Conservation (phyloP, 2,888 invertebrate species). For the Tetropium fuscum region DNA sequence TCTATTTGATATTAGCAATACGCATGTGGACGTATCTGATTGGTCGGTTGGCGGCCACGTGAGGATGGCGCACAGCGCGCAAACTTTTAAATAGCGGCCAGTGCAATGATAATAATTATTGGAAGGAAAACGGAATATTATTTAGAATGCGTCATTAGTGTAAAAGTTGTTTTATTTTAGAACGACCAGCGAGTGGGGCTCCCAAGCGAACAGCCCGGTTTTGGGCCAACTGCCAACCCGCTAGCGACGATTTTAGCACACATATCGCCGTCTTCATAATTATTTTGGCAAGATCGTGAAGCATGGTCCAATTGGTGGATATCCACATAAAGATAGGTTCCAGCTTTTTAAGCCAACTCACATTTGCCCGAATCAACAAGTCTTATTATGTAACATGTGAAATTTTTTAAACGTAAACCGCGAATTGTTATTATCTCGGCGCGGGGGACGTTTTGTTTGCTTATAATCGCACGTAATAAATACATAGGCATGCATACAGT, state of each 20-base stretch:
- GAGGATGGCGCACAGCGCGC: conserved; percentile 38
- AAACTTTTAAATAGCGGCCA: conserved; percentile 42
- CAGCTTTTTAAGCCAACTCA: neutral
- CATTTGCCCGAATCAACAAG: conserved; percentile 3
- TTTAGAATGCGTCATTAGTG: conserved; percentile 57
- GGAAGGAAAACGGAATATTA: conserved; percentile 46
- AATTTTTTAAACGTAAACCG: too few species aligned
- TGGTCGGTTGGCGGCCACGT: conserved; percentile 58
- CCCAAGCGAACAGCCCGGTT: conserved; percentile 66
- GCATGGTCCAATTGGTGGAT: conserved; percentile 47
- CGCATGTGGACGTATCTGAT: conserved; percentile 68
- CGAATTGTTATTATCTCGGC: too few species aligned
- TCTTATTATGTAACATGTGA: too few species aligned
- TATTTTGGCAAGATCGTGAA: conserved; percentile 80
- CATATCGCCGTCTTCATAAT: conserved; percentile 77
- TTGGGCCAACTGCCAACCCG: conserved; percentile 60
- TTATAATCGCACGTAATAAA: too few species aligned
- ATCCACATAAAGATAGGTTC: conserved; percentile 46
- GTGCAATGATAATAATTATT: conserved; percentile 42
- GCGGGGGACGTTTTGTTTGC: too few species aligned
- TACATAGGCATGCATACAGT: too few species aligned
- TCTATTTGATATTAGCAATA: too few species aligned
- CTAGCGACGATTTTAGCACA: conserved; percentile 71
- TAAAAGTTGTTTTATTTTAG: conserved; percentile 58
- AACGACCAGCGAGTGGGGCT: conserved; percentile 38